Base-by-base conservation (phyloP, 2,113 vertebrate genomes). In the Mus pahari region DNA sequence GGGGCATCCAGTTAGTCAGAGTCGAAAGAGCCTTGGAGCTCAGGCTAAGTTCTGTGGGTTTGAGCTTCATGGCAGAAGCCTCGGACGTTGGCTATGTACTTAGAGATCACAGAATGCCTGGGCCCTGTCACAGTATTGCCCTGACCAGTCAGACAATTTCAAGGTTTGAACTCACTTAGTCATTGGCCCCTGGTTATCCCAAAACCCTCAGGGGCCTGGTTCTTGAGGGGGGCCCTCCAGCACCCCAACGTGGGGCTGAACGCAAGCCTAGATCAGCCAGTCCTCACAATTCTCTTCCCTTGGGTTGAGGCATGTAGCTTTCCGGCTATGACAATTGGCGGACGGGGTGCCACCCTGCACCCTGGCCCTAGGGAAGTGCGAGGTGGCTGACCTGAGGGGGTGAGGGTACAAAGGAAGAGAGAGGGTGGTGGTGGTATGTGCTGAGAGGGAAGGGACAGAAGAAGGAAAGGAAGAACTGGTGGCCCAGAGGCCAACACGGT, bases 301-400 rank as follows among this genome's bases (percentile, higher is more conserved):
- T 70, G 55, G 68, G 91, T 93, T 66, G 83, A 77, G 94, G 97
- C 91, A 94, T 31, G 33, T 19, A 68, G 94, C 84, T 82, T 98
- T 97, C 97, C 93, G 93, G 97, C 90, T 62, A 2, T 28, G 97
- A 98, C 97, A 98, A 98, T 97, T 94, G 97, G 95, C 95, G 93
- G 97, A 97, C 93, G 0, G 92, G 96, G 97, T 97, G 96, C 96
- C 96, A 98, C 97, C 97, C 96, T 90, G 92, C 12, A n/a, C 97
- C 97, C 93, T 96, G 94, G 96, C 91, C 95, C 93, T 95, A 90
- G 97, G 97, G 97, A 96, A 98, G 92, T 84, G 33, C 0, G 66
- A 97, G 95, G 96, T 97, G 96, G 96, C 96, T 97, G 96, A 97
- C 89, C 97, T 2, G 6, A 91, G 58, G 89, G 75, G 92, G 55